Evolutionary conservation across 1,140 invertebrate genomes (phyloP), one percentile per base, ranked within the genome.

Genomic region (Calephelis nemesis): DNA sequence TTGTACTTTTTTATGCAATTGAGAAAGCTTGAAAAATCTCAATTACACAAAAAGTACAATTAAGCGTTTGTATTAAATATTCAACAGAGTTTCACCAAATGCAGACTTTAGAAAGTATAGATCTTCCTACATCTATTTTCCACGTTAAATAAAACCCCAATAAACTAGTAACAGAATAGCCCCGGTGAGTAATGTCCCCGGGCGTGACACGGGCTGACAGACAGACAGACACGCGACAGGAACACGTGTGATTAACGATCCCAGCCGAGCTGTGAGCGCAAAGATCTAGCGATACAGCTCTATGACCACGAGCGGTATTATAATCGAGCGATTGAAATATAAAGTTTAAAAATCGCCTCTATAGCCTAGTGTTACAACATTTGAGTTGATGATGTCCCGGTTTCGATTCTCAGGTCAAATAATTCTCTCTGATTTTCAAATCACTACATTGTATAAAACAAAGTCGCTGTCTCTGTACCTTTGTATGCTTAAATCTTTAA

Each of bases 231-330:
- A 64, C 47, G 10, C 39, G 64, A 73, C 67, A 67, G 63, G 54
- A 68, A 75, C 74, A 75, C 54, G 72, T 47, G 47, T 73, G 74
- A 75, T 75, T 73, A 75, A 75, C 67, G 74, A 73, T 19, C 60
- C 48, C 11, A 42, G 54, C 40, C 42, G 48, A 65, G 63, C 30
- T 49, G 15, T 62, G 39, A 30, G 48, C 40, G 54, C 54, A 54
- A 19, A 72, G 70, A 71, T 64, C 30, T 42, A 62, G 11, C 52
- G 63, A 58, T 72, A 66, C 49, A 52, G n/a, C 47, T 12, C 19
- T 8, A 19, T 30, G 19, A 58, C 30, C 10, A 39, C 19, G 40
- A 58, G 45, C 9, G 50, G 9, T 15, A 13, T 19, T 3, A 15
- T 65, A 42, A 50, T 42, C 64, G 42, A 63, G 13, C 30, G 4